Percentiles rank a stretch among this genome's conserved stretches.
phyloP scores from a whole-genome alignment of 1,140 invertebrate species.

The Argopecten irradians region DNA sequence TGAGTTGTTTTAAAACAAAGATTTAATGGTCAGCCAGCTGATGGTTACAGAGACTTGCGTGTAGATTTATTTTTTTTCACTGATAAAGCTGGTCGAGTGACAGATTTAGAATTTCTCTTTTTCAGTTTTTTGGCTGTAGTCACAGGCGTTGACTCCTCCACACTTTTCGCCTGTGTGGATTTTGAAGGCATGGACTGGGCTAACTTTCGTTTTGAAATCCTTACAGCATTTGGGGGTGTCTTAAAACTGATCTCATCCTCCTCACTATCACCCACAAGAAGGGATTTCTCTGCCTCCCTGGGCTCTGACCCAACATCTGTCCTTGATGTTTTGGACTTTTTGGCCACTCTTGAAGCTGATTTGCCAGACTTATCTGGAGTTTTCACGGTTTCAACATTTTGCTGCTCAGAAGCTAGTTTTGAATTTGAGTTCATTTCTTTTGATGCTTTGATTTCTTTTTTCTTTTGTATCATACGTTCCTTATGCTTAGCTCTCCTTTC shows the following conservation, averaged over 20 bases:
- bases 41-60: not conserved
- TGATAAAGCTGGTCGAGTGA: not conserved
- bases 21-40: constrained; percentile 6
- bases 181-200: not conserved
- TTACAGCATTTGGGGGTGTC: not conserved
- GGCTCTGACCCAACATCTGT: no score
- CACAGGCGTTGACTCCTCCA: not conserved
- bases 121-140: not conserved
- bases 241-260: not conserved
- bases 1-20: no score
- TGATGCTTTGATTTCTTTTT: not conserved
- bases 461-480: not conserved
- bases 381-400: not conserved
- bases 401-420: not conserved
- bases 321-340: no score
- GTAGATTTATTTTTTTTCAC: not conserved
- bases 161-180: not conserved
- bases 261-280: not conserved
- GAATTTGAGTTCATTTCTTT: not conserved
- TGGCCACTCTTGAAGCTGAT: not conserved
- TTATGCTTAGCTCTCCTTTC: not conserved
- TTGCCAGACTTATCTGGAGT: not conserved
- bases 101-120: not conserved
- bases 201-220: constrained; percentile 8
- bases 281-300: not conserved